Evolutionary conservation across 2,888 invertebrate genomes (phyloP), one percentile per base, ranked within the genome.

Genomic region (Drepana falcataria): DNA sequence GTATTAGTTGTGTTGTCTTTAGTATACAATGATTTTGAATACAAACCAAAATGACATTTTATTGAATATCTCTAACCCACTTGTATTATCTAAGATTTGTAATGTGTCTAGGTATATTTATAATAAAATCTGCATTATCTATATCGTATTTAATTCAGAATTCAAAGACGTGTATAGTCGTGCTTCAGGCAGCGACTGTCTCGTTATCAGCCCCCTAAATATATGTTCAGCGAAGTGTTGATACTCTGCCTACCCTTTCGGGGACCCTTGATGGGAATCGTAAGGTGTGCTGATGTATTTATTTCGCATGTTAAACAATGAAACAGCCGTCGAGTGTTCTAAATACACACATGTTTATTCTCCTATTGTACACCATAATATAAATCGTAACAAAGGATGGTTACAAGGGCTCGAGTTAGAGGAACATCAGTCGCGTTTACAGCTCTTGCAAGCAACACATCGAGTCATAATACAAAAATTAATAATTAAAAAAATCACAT

Each of bases 301-400:
- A 70, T 64, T 73, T 63, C 44, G 9, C 44, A 44, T 44, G 44
- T 44, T 56, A 56, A 48, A 60, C 54, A 88, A 86, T 88, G 63
- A 88, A 89, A 89, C 87, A 80, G 64, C 81, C 60, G 61, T 80
- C 65, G 63, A 40, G 75, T 79, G 79, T 85, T 76, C 88, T 90
- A 90, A 81, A 86, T 87, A 89, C 90, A 91, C 90, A 89, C 89
- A 87, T 76, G 83, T 84, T 87, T 87, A 85, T 87, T 90, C 77
- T 73, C 73, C 83, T 87, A 87, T 85, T 83, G 83, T 85, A 85
- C 87, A 87, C 76, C 82, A 85, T 85, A 83, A 85, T 88, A 87
- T 79, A 85, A 87, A 85, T 84, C 77, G 83, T 88, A 90, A 90
- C 88, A 83, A 81, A 90, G 77, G 87, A 86, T 87, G 85, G 81